These are phyloP conservation scores for Tachysurus fulvidraco DNA, from an alignment of 2,113 vertebrate genomes.

Conservation along the genomic window DNA sequence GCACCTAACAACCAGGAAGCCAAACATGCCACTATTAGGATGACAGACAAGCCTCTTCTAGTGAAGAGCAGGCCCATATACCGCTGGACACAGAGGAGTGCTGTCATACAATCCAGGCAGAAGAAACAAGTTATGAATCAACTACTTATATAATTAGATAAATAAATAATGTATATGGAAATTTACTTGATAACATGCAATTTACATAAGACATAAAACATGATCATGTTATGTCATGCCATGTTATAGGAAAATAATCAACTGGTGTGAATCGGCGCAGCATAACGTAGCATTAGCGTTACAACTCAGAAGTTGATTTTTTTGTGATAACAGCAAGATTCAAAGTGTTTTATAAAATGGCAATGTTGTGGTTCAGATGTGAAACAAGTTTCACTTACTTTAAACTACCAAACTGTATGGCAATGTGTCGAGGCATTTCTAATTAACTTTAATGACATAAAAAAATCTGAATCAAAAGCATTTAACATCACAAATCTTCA, in stretches of 20 bases:
- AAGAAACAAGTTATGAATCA: constrained; percentile 4
- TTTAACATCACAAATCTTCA: background rate
- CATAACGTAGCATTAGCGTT: background rate
- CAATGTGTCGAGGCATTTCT: background rate
- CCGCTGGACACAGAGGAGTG: constrained; percentile 68
- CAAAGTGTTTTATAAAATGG: background rate
- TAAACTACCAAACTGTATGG: background rate
- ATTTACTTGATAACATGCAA: background rate
- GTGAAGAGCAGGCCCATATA: constrained; percentile 51
- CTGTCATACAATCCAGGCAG: constrained; percentile 49
- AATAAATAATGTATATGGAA: background rate
- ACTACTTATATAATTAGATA: background rate
- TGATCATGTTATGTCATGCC: background rate
- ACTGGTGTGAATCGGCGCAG: background rate
- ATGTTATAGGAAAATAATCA: background rate
- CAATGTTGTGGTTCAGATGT: background rate
- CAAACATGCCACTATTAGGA: constrained; percentile 59
- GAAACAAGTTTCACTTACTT: background rate
- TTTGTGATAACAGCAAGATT: background rate
- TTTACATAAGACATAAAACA: background rate
- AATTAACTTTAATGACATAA: background rate
- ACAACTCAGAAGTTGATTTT: background rate
- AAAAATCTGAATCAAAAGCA: background rate
- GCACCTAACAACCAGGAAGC: constrained; percentile 68
- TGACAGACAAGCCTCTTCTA: constrained; percentile 42